A percentile compares a stretch with the other conserved stretches of the same genome.
phyloP scores from a whole-genome alignment of 2,113 vertebrate genomes.

The Pterocles gutturalis region DNA sequence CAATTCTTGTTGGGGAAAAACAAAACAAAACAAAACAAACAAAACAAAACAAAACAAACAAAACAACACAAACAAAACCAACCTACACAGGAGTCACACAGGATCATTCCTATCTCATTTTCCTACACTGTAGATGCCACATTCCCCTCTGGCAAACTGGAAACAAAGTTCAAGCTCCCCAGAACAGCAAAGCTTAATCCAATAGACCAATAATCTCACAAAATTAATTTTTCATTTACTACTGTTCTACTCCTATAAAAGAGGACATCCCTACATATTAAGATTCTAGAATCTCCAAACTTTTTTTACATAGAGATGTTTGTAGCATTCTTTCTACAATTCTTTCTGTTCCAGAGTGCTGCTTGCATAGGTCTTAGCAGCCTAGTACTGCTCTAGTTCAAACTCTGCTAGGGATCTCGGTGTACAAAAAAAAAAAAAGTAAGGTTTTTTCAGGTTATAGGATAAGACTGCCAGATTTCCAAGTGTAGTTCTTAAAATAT shows the following conservation, averaged over 20 bases:
- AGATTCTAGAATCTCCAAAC: neutral
- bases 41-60: neutral
- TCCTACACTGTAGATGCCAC: neutral
- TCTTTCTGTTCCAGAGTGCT: neutral
- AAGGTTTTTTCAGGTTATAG: neutral
- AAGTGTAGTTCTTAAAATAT: neutral
- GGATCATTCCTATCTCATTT: neutral
- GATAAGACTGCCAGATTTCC: neutral
- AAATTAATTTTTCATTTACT: neutral
- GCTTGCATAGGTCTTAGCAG: neutral
- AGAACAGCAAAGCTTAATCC: neutral
- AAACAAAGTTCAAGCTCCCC: neutral
- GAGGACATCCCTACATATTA: neutral
- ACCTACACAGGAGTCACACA: neutral
- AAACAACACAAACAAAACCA: neutral
- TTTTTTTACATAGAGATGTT: neutral
- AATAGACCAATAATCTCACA: neutral
- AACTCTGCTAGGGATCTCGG: neutral
- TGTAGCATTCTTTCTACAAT: neutral
- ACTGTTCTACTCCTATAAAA: neutral
- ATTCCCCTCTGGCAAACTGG: neutral
- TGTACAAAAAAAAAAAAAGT: neutral
- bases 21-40: neutral
- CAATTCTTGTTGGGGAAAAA: neutral
- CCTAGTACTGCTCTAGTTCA: neutral